Base-by-base conservation (phyloP, 2,113 vertebrate species). In the Chlorodrepanis virens region DNA sequence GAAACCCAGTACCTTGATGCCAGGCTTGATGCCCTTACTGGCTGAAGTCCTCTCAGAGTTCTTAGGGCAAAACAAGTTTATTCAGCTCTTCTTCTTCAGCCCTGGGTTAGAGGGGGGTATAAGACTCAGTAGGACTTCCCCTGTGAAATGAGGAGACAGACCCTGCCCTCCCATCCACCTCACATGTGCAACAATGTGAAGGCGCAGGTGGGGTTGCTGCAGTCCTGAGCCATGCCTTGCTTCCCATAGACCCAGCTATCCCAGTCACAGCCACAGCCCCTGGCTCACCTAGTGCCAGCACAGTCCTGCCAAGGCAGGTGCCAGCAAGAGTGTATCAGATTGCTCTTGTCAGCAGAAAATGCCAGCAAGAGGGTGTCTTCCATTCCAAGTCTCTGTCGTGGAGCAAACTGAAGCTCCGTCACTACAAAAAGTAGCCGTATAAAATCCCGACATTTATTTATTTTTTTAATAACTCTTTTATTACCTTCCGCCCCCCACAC, bases 401-500 rank as follows among this genome's bases (percentile, higher is more conserved):
- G 45, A 65, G 39, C 54, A 56, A 87, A 75, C 59, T 2, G 2
- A 72, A 92, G 28, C 57, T 75, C 74, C 77, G 76, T 76, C 85
- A 57, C 83, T 89, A 33, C 82, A 83, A 80, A 74, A 93, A 85
- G 83, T 93, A 96, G 75, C 70, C 0, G 0, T 59, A 71, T 90
- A 96, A 95, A 96, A 95, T 59, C 49, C 63, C 4, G 8, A 94
- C 96, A 80, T 94, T 94, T 97, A 94, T 97, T 97, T 97, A 93
- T 97, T 96, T 96, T 95, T 97, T 96, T 96, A 96, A 97, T 97
- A 97, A 96, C 72, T 56, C 52, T 91, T 96, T 97, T 96, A 96
- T 97, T 96, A 96, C 93, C 72, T 91, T 96, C 56, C 83, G 39
- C 35, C 4, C 20, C n/a, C 57, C 33, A 20, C 69, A 85, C 95